Base-by-base conservation (phyloP, 2,797 vertebrate species). In the Molossus alvarezi region DNA sequence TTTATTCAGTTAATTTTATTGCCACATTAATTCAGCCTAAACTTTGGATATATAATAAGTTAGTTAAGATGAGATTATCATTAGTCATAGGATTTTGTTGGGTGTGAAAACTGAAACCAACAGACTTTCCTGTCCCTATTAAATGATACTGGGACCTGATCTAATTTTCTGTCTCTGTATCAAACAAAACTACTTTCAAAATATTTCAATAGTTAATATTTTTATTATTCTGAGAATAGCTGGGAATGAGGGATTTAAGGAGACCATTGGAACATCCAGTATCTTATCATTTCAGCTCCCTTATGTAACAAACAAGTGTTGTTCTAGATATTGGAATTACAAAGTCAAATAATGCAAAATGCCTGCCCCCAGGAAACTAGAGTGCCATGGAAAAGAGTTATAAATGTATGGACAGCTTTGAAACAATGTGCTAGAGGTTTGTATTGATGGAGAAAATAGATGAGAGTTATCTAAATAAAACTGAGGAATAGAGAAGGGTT, bases 31-130 rank as follows among this genome's bases (percentile, higher is more conserved):
- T 48, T 82, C 75, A 91, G 25, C 64, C 82, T 83, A 94, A 85
- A 82, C 41, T 92, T 92, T 83, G 51, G 21, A 57, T 80, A 14
- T 69, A 58, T 84, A 29, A 72, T 94, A 41, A 21, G 33, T 62
- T 88, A 57, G 5, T 87, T 79, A 23, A 90, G 62, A 84, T 48
- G 85, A 81, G 77, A 94, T 92, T 92, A 86, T 67, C 90, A 58
- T 51, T 45, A 57, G 25, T 45, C 10, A 6, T 69, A 37, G 29
- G 9, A 77, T 91, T 95, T 88, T 75, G 73, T 91, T 72, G 57
- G 25, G 72, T 69, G 4, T 73, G 45, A 92, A 67, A 91, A 71
- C 27, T 29, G 75, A 96, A 88, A 37, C 45, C 55, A 69, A 77
- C 20, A 81, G 60, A 92, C 81, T 86, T 92, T 81, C 51, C 62